Evolutionary conservation across 2,113 vertebrate species (phyloP).

Genomic region (Clarias batrachus): DNA sequence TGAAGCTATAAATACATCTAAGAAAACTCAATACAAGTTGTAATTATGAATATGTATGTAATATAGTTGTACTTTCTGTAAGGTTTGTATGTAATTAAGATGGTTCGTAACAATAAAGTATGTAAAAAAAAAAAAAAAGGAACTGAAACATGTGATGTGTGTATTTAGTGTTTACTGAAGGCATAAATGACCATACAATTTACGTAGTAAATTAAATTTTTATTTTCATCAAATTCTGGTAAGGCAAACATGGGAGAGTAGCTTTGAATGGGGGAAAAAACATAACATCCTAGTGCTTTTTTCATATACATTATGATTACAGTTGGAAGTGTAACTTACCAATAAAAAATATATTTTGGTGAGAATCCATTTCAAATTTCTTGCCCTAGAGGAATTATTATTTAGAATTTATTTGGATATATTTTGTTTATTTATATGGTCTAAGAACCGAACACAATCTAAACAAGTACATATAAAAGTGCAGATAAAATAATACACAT

Average conservation of each 20-base stretch:
- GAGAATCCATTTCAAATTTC: background rate
- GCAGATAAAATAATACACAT: background rate
- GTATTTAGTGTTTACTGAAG: background rate
- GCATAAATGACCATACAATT: background rate
- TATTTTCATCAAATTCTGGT: background rate
- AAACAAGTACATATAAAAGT: background rate
- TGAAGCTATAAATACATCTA: constrained; percentile 25
- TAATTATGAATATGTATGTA: constrained; percentile 48
- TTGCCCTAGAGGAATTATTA: background rate
- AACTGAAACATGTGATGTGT: background rate
- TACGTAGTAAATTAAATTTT: background rate
- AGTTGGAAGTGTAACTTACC: background rate
- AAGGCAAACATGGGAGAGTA: background rate
- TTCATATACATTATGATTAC: background rate
- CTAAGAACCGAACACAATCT: background rate
- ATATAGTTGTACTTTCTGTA: constrained; percentile 68
- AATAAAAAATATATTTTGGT: background rate
- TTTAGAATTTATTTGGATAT: too few species aligned
- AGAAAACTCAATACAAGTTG: constrained; percentile 46
- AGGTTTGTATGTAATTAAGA: constrained; percentile 73
- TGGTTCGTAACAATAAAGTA: constrained; percentile 69
- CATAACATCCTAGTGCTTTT: background rate
- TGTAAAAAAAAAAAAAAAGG: constrained; percentile 30
- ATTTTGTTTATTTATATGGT: background rate
- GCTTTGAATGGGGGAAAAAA: background rate